Evolutionary conservation across 2,113 vertebrate species (phyloP).

Genomic region (Probosciger aterrimus): DNA sequence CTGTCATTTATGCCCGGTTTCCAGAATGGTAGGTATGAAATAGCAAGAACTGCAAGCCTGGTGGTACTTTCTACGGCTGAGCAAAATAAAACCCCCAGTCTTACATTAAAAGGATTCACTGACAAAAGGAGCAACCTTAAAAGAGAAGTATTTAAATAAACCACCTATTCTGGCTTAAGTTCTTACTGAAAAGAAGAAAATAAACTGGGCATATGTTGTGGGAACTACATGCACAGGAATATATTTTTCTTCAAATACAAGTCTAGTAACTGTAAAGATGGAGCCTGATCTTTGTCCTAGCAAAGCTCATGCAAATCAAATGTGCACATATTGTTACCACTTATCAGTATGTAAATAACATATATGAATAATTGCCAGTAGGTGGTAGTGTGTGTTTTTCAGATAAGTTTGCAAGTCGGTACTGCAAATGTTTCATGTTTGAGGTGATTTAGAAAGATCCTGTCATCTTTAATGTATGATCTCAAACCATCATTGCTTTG

Average conservation of each 20-base stretch:
- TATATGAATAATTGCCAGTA: conserved; percentile 61
- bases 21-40: neutral
- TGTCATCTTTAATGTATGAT: conserved; percentile 54
- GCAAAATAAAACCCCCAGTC: accelerated
- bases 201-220: neutral
- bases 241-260: neutral
- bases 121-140: neutral
- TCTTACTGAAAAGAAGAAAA: neutral
- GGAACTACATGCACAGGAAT: neutral
- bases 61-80: neutral
- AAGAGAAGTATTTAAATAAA: neutral
- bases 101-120: neutral
- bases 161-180: neutral
- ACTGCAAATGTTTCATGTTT: neutral
- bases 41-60: neutral
- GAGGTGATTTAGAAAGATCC: conserved; percentile 29
- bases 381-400: conserved; percentile 60
- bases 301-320: neutral
- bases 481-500: conserved; percentile 32
- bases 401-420: conserved; percentile 11
- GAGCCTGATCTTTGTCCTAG: neutral
- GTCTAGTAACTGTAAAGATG: neutral
- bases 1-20: neutral
- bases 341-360: conserved; percentile 40
- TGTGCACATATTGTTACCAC: neutral